Conservation (phyloP, 1,140 invertebrate genomes). For the Drosophila nigrodunni region DNA sequence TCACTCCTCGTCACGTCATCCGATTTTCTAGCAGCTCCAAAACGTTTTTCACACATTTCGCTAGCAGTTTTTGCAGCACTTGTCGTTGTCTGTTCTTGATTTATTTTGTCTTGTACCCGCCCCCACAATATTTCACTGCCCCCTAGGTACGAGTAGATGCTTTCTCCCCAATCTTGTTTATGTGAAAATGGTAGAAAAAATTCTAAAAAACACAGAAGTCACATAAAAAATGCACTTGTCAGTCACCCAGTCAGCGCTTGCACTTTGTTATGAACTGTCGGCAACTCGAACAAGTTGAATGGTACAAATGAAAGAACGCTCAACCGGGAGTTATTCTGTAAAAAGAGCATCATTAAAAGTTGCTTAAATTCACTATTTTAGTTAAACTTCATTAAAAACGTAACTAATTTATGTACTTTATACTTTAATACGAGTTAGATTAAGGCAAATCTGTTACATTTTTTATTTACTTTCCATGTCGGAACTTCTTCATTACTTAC, state of each 20-base stretch:
- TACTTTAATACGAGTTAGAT: too few relatives aligned
- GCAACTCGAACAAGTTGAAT: constrained; percentile 27
- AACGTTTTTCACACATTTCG: constrained; percentile 57
- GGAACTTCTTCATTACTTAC: too few relatives aligned
- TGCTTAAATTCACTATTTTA: too few relatives aligned
- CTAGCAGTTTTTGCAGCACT: constrained; percentile 40
- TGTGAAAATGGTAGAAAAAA: constrained; percentile 42
- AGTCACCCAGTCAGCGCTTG: constrained; percentile 56
- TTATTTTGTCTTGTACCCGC: constrained; percentile 64
- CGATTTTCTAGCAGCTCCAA: constrained; percentile 39
- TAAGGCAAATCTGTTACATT: too few relatives aligned
- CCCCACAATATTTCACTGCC: background rate
- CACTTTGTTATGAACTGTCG: constrained; percentile 61
- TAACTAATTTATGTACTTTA: too few relatives aligned
- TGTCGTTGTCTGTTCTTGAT: constrained; percentile 75
- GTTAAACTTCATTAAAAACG: too few relatives aligned
- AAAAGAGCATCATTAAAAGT: too few relatives aligned
- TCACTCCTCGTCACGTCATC: background rate
- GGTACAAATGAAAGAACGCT: background rate
- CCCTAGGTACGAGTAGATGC: background rate
- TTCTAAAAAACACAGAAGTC: constrained; percentile 32
- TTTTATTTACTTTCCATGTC: too few relatives aligned
- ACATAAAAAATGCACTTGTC: constrained; percentile 72
- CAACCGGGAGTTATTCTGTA: background rate
- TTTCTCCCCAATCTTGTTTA: constrained; percentile 19